Base-by-base conservation (phyloP, 23 tunicate species). In the Aplidium turbinatum region DNA sequence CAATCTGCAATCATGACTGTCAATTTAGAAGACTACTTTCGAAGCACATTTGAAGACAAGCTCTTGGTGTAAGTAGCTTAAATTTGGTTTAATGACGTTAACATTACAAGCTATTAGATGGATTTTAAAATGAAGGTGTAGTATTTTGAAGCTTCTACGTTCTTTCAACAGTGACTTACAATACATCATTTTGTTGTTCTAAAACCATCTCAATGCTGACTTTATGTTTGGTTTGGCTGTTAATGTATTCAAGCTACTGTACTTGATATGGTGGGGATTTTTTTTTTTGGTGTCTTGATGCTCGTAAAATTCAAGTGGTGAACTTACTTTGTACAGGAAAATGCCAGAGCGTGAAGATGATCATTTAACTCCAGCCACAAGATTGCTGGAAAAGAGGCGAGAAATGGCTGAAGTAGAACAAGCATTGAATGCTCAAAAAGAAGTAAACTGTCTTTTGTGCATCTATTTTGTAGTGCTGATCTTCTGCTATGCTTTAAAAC, bases 321-420 rank as follows among this genome's bases (percentile, higher is more conserved):
- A 42, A 26, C 21, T 13, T 31, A 32, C 18, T 28, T 13, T 28
- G 13, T 20, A 47, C 66, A 87, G 94, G 24, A 86, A 78, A 74
- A 85, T 85, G 93, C 98, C 98, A 36, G 93, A 93, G 35, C 55
- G 92, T 23, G 98, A 93, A 50, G 98, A 93, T 62, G 98, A 86
- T 35, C 93, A 93, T 76, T 83, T 93, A 16, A 93, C 98, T 28
- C 92, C 98, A 0, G 98, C 98, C 34, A 93, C 98, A 62, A 85
- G 88, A 54, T 70, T 93, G 1, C 57, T 93, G 47, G 98, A 93
- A 62, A 86, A 93, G 63, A 68, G 98, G 38, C 38, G 98, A 66
- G 98, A 93, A 63, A 93, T 93, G 98, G 89, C 88, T 0, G 98
- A 93, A 65, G 98, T 93, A 25, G 98, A 93, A 66, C 98, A 93